Base-by-base conservation (phyloP, 2,888 invertebrate species). In the Macroteleia sp. region DNA sequence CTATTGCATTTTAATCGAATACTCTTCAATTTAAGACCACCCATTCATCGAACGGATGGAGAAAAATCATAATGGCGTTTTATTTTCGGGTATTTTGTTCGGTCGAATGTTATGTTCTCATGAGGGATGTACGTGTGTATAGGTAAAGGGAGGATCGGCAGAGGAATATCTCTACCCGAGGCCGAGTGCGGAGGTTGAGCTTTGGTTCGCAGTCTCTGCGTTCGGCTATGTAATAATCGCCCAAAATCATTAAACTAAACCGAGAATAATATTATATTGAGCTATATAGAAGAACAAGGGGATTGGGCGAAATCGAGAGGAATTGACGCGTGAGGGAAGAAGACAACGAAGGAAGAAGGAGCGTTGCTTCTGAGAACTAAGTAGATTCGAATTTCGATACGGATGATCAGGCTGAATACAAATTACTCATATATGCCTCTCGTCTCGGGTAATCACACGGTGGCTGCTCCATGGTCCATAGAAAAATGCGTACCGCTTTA, bases 341-440 rank as follows among this genome's bases (percentile, higher is more conserved):
- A 56, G 71, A 79, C 57, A 69, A 28, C 56, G 67, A 67, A 14
- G 69, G 76, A 74, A 70, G 69, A 78, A 77, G 81, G 81, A 84
- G 82, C 81, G 81, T 80, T 79, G 87, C 89, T 90, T 91, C 90
- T 90, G 90, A 91, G 91, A 91, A 91, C 91, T 91, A 91, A 91
- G 91, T 91, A 91, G 91, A 91, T 91, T 91, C 89, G 91, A 91
- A 91, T 91, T 91, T 91, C 90, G 91, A 91, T 91, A 91, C 91
- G 91, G 91, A 91, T 91, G 91, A 91, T 90, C 91, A 90, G 88
- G 90, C 90, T 91, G 91, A 91, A 91, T 91, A 91, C 91, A 91
- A 91, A 91, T 91, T 91, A 91, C 91, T 91, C 89, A 90, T 90
- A 91, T 89, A 88, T 90, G 85, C 88, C 85, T 84, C 86, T 83